Conservation (phyloP, 2,888 invertebrate species). For the Heteromurus nitidus region DNA sequence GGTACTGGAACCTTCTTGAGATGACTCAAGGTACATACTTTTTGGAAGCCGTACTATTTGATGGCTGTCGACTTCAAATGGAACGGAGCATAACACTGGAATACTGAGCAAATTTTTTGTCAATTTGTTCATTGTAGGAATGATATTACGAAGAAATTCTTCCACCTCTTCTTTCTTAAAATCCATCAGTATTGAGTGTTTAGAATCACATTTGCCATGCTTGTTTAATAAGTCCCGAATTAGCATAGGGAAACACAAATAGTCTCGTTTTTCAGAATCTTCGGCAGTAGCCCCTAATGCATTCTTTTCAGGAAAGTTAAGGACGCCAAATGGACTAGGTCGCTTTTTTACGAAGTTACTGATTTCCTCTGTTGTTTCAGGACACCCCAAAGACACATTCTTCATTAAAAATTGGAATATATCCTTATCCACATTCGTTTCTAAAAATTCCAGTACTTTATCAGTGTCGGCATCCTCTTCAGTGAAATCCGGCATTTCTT, state of each 20-base stretch:
- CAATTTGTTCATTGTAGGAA: constrained; percentile 61
- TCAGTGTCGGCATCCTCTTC: constrained; percentile 71
- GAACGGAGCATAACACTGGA: constrained; percentile 67
- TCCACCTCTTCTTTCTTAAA: constrained; percentile 55
- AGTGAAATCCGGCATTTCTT: constrained; percentile 70
- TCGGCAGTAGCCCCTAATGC: constrained; percentile 23
- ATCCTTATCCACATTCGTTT: constrained; percentile 66
- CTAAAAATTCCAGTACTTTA: constrained; percentile 69
- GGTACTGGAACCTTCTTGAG: background rate
- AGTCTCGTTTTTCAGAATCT: constrained; percentile 41
- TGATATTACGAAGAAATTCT: constrained; percentile 61
- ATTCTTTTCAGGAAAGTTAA: constrained; percentile 45
- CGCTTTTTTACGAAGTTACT: constrained; percentile 5
- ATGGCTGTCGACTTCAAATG: constrained; percentile 57
- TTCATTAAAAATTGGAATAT: constrained; percentile 68
- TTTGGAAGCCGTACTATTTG: constrained; percentile 59
- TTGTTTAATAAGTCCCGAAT: constrained; percentile 46
- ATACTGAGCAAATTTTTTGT: constrained; percentile 66
- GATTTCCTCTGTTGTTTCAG: background rate
- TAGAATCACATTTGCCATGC: background rate
- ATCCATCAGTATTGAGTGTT: constrained; percentile 65
- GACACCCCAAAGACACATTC: constrained; percentile 60
- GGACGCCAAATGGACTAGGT: constrained; percentile 25
- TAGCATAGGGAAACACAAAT: constrained; percentile 54
- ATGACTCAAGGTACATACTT: constrained; percentile 22